Percentiles rank a stretch among this genome's conserved stretches.
Evolutionary conservation across 2,113 vertebrate genomes (phyloP).

Genomic region (Macroglossus sobrinus): DNA sequence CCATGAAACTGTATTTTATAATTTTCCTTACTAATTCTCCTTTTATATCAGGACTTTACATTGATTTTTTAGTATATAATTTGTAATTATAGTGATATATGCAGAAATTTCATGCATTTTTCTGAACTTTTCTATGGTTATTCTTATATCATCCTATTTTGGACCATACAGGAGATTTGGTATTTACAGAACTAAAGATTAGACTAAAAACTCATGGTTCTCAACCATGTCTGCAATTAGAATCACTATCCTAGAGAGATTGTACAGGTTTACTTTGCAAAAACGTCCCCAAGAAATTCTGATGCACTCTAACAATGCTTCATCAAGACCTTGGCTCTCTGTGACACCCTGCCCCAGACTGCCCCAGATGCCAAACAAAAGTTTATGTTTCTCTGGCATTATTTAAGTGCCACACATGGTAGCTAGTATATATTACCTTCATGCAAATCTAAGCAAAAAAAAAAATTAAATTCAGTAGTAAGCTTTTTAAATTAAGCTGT

Average conservation of each 20-base stretch:
- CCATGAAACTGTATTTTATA: slow-evolving; percentile 5
- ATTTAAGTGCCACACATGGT: not conserved
- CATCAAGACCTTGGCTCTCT: not conserved
- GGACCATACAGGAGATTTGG: not conserved
- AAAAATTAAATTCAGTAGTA: not conserved
- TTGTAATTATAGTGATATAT: not conserved
- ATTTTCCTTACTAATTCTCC: not conserved
- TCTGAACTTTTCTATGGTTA: not conserved
- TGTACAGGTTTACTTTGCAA: not conserved
- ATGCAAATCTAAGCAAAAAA: not conserved
- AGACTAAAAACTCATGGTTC: not conserved
- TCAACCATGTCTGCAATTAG: not conserved
- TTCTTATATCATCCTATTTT: not conserved
- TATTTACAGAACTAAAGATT: slow-evolving; percentile 9
- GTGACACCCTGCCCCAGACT: not conserved
- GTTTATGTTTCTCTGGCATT: not conserved
- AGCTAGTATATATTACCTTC: not conserved
- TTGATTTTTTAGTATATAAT: not conserved
- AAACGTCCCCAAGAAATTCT: not conserved
- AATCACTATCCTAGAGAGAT: not conserved
- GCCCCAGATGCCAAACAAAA: not conserved
- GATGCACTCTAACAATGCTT: not conserved
- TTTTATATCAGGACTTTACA: not conserved
- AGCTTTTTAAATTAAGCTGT: not conserved
- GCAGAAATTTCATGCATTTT: not conserved